Conservation (phyloP, 53 echinoderm and acorn worm species). For the Mesocentrotus franciscanus region DNA sequence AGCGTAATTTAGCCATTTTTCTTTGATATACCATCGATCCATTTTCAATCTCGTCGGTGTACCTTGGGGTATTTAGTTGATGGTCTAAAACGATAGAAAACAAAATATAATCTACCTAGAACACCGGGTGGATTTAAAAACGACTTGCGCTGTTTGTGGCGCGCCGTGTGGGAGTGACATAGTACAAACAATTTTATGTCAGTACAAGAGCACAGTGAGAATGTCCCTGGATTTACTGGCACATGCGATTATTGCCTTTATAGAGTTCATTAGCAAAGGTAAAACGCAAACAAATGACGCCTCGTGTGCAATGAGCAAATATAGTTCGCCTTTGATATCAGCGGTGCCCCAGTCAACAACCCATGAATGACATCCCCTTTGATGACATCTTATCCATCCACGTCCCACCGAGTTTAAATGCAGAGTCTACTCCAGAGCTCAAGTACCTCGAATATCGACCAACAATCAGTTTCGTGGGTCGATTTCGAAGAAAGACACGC, state of each 20-base stretch:
- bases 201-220: no score
- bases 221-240: no score
- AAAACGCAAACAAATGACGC: no score
- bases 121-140: neutral
- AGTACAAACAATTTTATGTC: no score
- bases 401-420: slow-evolving; percentile 9
- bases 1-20: no score
- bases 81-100: neutral
- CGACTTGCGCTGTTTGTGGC: no score
- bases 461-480: slow-evolving; percentile 17
- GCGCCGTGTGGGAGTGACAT: no score
- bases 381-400: neutral
- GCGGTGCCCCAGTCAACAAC: neutral
- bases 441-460: slow-evolving; percentile 11
- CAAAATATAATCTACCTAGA: neutral
- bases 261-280: no score
- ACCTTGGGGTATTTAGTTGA: neutral
- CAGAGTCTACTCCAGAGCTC: neutral
- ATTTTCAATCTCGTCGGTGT: neutral
- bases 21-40: no score
- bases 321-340: no score
- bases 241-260: no score
- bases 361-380: neutral
- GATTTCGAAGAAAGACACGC: neutral
- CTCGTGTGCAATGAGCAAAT: no score